Percentiles rank a stretch among this genome's conserved stretches.
phyloP scores from a whole-genome alignment of 2,888 invertebrate species.

The Noctuana brunneofusca region DNA sequence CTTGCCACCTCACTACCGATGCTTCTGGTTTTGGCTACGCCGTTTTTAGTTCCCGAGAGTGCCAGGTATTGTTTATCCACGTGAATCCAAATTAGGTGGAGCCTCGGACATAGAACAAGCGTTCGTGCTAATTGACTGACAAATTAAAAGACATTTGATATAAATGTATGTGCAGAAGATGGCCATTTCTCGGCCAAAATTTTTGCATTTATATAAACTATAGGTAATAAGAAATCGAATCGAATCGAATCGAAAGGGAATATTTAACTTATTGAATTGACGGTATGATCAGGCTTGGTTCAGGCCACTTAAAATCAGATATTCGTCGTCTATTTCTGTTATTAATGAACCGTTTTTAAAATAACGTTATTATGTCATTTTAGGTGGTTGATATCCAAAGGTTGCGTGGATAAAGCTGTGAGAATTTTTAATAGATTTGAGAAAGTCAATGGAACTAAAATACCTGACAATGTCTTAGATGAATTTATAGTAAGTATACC shows the following conservation, averaged over 20 bases:
- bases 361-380: not conserved
- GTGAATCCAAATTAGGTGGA: too few relatives aligned
- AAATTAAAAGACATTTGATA: too few relatives aligned
- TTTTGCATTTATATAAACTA: too few relatives aligned
- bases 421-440: slow-evolving; percentile 58
- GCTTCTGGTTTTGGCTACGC: slow-evolving; percentile 50
- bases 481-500: slow-evolving; percentile 58
- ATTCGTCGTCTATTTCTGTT: not conserved
- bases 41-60: slow-evolving; percentile 63
- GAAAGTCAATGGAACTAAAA: slow-evolving; percentile 55
- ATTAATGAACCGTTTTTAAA: not conserved
- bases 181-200: too few relatives aligned
- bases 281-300: too few relatives aligned
- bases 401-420: slow-evolving; percentile 55
- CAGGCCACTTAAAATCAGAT: slow-evolving; percentile 1
- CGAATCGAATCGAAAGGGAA: too few relatives aligned
- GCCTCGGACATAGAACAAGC: too few relatives aligned
- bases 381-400: slow-evolving; percentile 58
- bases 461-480: slow-evolving; percentile 56
- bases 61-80: too few relatives aligned
- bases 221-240: too few relatives aligned
- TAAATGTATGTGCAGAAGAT: too few relatives aligned
- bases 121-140: too few relatives aligned
- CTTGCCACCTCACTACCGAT: slow-evolving; percentile 58
- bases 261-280: too few relatives aligned